These are phyloP conservation scores for Solenodon paradoxus DNA, from an alignment of 2,113 vertebrate genomes.

Conservation along the genomic window DNA sequence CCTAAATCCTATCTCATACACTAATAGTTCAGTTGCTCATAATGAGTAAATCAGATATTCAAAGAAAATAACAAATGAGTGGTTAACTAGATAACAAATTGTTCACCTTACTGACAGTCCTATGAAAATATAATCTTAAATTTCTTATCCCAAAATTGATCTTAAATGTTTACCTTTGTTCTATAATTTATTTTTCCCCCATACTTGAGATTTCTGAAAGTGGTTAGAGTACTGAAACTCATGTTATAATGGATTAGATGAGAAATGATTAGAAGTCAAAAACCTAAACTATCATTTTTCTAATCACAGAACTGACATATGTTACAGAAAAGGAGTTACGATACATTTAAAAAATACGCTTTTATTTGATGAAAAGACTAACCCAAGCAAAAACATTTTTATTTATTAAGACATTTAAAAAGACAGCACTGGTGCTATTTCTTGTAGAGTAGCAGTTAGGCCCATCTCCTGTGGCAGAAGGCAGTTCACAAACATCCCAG, in stretches of 20 bases:
- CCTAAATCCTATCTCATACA: neutral
- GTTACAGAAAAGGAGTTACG: conserved; percentile 3
- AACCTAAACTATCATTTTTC: neutral
- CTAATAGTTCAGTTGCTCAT: neutral
- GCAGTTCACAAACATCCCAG: too few relatives aligned
- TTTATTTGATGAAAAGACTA: neutral
- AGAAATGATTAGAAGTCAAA: conserved; percentile 23
- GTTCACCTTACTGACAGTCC: neutral
- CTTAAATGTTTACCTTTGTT: neutral
- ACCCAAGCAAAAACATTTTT: neutral
- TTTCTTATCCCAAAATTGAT: neutral
- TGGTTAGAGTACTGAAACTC: neutral
- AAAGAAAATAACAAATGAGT: neutral
- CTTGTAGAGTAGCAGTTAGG: too few relatives aligned
- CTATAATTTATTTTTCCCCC: conserved; percentile 21
- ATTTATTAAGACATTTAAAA: conserved; percentile 16
- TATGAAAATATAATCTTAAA: neutral
- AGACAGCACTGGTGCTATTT: too few relatives aligned
- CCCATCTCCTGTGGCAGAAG: too few relatives aligned
- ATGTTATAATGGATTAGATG: neutral
- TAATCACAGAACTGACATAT: neutral
- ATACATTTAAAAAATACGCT: neutral
- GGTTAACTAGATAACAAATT: neutral
- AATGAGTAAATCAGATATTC: neutral
- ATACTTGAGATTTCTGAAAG: neutral